Conservation (phyloP, 2,797 vertebrate genomes). For the Microcaecilia unicolor region DNA sequence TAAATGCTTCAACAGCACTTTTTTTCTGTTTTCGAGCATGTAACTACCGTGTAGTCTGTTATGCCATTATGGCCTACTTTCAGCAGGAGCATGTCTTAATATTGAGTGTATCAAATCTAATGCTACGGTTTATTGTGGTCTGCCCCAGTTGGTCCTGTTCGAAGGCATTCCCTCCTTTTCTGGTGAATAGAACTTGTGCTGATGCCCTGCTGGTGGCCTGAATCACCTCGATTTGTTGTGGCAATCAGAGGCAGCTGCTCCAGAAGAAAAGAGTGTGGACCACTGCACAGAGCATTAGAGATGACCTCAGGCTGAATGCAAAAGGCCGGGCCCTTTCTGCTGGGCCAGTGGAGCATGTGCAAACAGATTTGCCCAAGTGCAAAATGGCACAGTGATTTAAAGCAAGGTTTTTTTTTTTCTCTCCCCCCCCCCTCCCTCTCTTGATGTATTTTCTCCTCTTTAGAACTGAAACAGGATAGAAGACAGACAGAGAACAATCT, state of each 20-base stretch:
- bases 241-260: constrained; percentile 58
- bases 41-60: constrained; percentile 35
- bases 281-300: constrained; percentile 38
- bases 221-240: constrained; percentile 64
- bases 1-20: constrained; percentile 44
- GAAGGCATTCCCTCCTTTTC: constrained; percentile 35
- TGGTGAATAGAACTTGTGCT: constrained; percentile 40
- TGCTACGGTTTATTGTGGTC: constrained; percentile 62
- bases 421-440: constrained; percentile 23
- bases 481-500: constrained; percentile 45
- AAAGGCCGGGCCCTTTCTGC: constrained; percentile 50
- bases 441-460: constrained; percentile 24
- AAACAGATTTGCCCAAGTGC: constrained; percentile 48
- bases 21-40: constrained; percentile 17
- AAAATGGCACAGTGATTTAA: constrained; percentile 55
- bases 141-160: constrained; percentile 47
- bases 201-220: constrained; percentile 53
- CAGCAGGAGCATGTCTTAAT: constrained; percentile 49
- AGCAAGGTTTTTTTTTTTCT: constrained; percentile 23
- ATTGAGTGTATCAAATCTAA: constrained; percentile 71
- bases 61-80: constrained; percentile 36
- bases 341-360: constrained; percentile 51
- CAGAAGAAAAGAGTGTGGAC: constrained; percentile 40
- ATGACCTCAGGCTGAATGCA: constrained; percentile 48
- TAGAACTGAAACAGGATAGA: constrained; percentile 42